Conservation (phyloP, 2,888 invertebrate genomes). For the Pristionchus japonicus region DNA sequence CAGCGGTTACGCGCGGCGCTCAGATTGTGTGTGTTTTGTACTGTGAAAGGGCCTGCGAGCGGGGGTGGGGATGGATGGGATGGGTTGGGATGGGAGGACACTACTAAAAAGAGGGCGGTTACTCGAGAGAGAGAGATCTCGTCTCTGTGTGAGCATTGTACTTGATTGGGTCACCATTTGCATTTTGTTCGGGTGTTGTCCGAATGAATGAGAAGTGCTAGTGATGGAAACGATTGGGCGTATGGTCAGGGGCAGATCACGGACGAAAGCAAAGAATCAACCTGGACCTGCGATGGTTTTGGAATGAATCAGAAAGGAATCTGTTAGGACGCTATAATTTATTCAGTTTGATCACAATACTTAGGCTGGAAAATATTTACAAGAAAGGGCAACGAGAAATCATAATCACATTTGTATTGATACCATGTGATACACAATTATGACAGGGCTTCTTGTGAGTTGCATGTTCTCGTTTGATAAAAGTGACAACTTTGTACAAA, state of each 20-base stretch:
- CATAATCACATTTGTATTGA: too few relatives aligned
- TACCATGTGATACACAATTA: too few relatives aligned
- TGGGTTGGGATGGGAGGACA: neutral
- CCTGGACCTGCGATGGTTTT: neutral
- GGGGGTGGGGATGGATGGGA: neutral
- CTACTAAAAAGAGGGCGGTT: constrained; percentile 20
- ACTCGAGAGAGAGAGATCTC: constrained; percentile 10
- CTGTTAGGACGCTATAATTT: too few relatives aligned
- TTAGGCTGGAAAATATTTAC: too few relatives aligned
- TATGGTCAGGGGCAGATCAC: neutral
- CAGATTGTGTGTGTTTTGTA: constrained; percentile 4
- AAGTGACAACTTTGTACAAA: too few relatives aligned
- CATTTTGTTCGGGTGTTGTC: neutral
- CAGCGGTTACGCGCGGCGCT: neutral
- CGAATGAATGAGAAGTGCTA: neutral
- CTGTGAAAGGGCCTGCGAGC: neutral
- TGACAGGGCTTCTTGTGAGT: too few relatives aligned
- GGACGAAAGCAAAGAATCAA: too few relatives aligned
- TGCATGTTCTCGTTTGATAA: too few relatives aligned
- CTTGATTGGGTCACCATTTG: constrained; percentile 39
- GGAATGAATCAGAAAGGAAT: too few relatives aligned
- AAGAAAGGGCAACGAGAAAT: too few relatives aligned
- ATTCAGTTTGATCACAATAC: too few relatives aligned
- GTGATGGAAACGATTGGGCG: neutral
- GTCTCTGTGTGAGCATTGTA: neutral